Percentiles rank a stretch among this genome's conserved stretches.
Conservation (phyloP, 1,140 invertebrate genomes). For the Sitophilus oryzae region DNA sequence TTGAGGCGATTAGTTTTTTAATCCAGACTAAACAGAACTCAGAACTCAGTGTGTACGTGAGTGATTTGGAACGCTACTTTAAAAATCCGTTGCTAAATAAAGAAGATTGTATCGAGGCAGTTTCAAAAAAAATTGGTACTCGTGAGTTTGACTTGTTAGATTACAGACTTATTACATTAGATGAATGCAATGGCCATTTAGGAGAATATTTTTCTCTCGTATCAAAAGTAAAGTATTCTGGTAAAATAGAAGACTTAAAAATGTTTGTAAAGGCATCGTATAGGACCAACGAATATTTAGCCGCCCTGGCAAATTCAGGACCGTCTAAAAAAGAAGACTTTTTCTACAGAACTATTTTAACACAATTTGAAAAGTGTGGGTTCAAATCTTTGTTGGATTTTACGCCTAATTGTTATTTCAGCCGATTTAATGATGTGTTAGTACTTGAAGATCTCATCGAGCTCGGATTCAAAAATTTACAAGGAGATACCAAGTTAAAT, state of each 20-base stretch:
- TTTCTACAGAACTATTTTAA: constrained; percentile 19
- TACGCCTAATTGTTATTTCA: constrained; percentile 21
- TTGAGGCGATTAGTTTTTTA: not conserved
- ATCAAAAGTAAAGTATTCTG: constrained; percentile 1
- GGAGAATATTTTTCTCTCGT: constrained; percentile 25
- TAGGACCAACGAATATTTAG: too few species aligned
- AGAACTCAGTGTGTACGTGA: not conserved
- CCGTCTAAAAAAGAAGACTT: constrained; percentile 25
- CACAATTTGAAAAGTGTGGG: constrained; percentile 8
- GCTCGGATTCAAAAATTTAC: constrained; percentile 12
- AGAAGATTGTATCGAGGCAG: constrained; percentile 15
- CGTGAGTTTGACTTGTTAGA: not conserved
- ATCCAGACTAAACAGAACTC: not conserved
- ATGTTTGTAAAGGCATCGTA: constrained; percentile 25
- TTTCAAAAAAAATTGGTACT: constrained; percentile 10
- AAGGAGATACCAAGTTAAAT: constrained; percentile 6
- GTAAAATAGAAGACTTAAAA: not conserved
- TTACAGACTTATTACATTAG: constrained; percentile 10
- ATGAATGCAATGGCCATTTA: constrained; percentile 22
- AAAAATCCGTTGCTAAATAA: constrained; percentile 5
- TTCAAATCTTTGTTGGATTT: constrained; percentile 14
- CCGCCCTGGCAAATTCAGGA: constrained; percentile 1
- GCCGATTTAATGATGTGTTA: constrained; percentile 17
- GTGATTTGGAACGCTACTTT: constrained; percentile 1
- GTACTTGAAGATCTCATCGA: constrained; percentile 22